A percentile compares a stretch with the other conserved stretches of the same genome.
Conservation (phyloP, 2,888 invertebrate species). For the Gandaritis pyraliata region DNA sequence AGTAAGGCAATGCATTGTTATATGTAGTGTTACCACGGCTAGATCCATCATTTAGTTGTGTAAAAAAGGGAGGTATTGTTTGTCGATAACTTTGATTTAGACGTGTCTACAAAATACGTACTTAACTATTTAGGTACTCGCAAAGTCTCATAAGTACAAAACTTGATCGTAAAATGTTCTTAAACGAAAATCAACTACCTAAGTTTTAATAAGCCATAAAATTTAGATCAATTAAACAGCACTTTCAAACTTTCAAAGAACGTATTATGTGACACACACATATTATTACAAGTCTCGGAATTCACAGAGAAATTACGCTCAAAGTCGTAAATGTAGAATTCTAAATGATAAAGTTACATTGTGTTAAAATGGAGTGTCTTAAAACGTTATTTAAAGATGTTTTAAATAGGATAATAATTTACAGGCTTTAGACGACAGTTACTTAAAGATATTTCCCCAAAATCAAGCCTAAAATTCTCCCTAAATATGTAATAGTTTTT, state of each 20-base stretch:
- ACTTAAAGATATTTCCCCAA: too few relatives aligned
- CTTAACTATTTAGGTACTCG: background rate
- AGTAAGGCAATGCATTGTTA: too few relatives aligned
- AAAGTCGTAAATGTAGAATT: slow-evolving; percentile 15
- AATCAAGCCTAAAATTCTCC: too few relatives aligned
- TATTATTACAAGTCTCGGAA: slow-evolving; percentile 9
- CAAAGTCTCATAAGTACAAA: background rate
- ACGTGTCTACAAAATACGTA: too few relatives aligned
- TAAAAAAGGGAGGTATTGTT: too few relatives aligned
- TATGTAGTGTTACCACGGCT: too few relatives aligned
- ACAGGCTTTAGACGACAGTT: too few relatives aligned
- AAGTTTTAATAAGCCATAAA: slow-evolving; percentile 6
- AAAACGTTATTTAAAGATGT: too few relatives aligned
- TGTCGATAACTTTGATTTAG: too few relatives aligned
- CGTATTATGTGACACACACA: slow-evolving; percentile 6
- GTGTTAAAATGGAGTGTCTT: background rate
- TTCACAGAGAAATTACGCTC: slow-evolving; percentile 11
- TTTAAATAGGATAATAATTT: too few relatives aligned
- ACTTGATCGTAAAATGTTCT: background rate
- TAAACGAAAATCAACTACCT: background rate
- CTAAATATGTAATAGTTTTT: too few relatives aligned
- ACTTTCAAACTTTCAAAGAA: background rate
- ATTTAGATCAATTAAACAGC: slow-evolving; percentile 3
- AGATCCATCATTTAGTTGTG: too few relatives aligned
- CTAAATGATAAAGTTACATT: slow-evolving; percentile 9